Conservation (phyloP, 2,888 invertebrate genomes). For the Meta bourneti region DNA sequence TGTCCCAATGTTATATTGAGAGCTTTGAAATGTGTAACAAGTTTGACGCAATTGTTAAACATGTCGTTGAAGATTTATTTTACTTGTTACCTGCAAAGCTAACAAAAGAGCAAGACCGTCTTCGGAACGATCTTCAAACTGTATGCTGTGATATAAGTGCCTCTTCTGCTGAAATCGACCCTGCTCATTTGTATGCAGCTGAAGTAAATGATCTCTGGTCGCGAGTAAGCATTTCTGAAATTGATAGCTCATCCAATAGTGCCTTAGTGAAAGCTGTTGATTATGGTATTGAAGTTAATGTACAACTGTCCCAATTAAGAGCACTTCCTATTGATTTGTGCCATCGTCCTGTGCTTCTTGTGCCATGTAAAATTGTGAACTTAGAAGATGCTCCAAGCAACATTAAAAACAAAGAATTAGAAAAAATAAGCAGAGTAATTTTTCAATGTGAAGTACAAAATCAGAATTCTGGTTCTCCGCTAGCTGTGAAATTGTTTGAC, state of each 20-base stretch:
- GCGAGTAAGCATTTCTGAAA: conserved; percentile 20
- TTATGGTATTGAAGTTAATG: conserved; percentile 23
- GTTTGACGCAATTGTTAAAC: conserved; percentile 51
- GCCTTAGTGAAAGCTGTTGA: conserved; percentile 58
- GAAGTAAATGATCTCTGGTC: conserved; percentile 46
- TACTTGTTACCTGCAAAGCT: conserved; percentile 51
- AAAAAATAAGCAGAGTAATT: background rate
- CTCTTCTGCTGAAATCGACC: conserved; percentile 11
- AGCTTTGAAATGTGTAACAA: conserved; percentile 2
- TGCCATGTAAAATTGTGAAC: conserved; percentile 37
- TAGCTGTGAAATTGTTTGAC: conserved; percentile 15
- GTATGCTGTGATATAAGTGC: conserved; percentile 1
- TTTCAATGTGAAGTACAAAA: conserved; percentile 27
- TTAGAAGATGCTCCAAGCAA: background rate
- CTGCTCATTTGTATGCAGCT: conserved; percentile 55
- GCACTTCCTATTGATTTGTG: conserved; percentile 41
- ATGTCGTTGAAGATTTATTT: conserved; percentile 14
- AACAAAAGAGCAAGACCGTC: conserved; percentile 3
- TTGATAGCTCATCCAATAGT: background rate
- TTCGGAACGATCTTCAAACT: conserved; percentile 14
- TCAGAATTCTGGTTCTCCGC: background rate
- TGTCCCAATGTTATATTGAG: conserved; percentile 36
- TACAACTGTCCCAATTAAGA: conserved; percentile 9
- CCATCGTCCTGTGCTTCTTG: conserved; percentile 44
- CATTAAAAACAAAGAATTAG: background rate